Percentiles rank a stretch among this genome's conserved stretches.
Evolutionary conservation across 92 coral and sea anemone genomes (phyloP).

Genomic region (Epizoanthus illoricatus): DNA sequence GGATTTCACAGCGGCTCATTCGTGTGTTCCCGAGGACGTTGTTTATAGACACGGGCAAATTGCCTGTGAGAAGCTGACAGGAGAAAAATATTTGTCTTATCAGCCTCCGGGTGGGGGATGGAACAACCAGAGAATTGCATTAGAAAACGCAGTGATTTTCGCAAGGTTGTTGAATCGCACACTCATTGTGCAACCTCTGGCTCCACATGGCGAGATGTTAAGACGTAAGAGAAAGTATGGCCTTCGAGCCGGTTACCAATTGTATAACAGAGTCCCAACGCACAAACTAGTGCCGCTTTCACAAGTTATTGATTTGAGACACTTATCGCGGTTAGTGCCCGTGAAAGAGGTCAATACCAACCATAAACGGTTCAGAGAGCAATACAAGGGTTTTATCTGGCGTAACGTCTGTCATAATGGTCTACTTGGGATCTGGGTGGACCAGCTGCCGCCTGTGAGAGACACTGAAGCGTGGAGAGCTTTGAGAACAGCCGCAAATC

Average conservation of each 20-base stretch:
- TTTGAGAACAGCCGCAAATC: constrained; percentile 12
- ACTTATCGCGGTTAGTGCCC: constrained; percentile 69
- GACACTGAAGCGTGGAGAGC: constrained; percentile 52
- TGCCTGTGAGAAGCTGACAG: constrained; percentile 38
- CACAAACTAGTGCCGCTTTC: constrained; percentile 73
- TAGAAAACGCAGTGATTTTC: constrained; percentile 90
- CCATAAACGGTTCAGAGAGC: constrained; percentile 60
- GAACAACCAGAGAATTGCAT: constrained; percentile 97
- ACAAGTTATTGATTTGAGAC: constrained; percentile 65
- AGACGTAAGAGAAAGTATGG: constrained; percentile 43
- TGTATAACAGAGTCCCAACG: constrained; percentile 65
- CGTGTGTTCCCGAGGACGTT: constrained; percentile 29
- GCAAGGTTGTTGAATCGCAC: constrained; percentile 81
- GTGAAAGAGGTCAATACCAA: constrained; percentile 72
- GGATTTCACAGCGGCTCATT: neutral
- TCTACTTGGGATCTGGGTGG: constrained; percentile 80
- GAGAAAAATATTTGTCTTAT: constrained; percentile 73
- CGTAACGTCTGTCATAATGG: constrained; percentile 84
- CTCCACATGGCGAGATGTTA: constrained; percentile 76
- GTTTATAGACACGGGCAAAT: constrained; percentile 57
- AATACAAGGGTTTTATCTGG: constrained; percentile 54
- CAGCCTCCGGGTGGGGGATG: constrained; percentile 99
- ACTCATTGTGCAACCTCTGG: constrained; percentile 88
- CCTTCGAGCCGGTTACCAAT: constrained; percentile 50
- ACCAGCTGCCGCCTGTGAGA: constrained; percentile 51